Conservation (phyloP, 2,113 vertebrate genomes). For the Alectura lathami region DNA sequence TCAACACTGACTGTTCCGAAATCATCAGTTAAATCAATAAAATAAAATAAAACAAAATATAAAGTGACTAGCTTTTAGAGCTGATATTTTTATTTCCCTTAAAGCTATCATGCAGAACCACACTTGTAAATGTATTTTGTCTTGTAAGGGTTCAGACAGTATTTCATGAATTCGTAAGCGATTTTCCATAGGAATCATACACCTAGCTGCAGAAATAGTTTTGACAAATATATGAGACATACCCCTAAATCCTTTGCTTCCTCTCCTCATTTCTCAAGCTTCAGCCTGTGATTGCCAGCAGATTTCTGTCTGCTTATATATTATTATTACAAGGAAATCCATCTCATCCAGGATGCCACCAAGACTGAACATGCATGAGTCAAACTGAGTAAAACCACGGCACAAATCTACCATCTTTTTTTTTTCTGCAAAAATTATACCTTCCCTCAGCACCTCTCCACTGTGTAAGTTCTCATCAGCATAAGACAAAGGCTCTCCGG, state of each 20-base stretch:
- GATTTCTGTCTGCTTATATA: not conserved
- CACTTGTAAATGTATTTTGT: not conserved
- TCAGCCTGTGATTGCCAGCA: not conserved
- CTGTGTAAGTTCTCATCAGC: not conserved
- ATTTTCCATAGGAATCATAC: not conserved
- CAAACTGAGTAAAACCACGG: not conserved
- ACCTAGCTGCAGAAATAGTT: not conserved
- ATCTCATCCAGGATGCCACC: not conserved
- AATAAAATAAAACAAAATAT: accelerated
- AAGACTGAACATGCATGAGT: not conserved
- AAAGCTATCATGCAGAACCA: not conserved
- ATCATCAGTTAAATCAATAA: not conserved
- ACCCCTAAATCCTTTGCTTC: not conserved
- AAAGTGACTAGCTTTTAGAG: not conserved
- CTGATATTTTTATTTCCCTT: not conserved
- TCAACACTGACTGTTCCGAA: not conserved
- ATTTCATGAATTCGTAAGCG: not conserved
- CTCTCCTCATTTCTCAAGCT: not conserved
- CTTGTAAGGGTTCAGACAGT: not conserved
- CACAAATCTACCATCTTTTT: not conserved
- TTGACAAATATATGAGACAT: not conserved
- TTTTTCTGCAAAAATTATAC: not conserved
- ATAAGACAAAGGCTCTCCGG: not conserved
- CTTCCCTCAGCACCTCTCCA: not conserved
- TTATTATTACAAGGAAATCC: not conserved